Evolutionary conservation across 2,113 vertebrate genomes (phyloP).

Genomic region (Turnix velox): DNA sequence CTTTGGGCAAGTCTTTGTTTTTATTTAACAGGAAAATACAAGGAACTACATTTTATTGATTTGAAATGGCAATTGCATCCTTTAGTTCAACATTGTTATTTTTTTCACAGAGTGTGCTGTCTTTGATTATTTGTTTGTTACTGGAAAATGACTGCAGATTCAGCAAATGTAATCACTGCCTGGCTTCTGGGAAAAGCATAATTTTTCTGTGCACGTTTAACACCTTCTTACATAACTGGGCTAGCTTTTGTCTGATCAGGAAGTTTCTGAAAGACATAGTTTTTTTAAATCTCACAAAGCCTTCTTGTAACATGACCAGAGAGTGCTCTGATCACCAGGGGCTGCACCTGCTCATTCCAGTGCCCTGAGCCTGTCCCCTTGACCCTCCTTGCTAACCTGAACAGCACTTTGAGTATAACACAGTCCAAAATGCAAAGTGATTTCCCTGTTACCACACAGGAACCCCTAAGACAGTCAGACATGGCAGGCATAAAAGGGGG

Average conservation of each 20-base stretch:
- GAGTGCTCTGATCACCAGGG: background rate
- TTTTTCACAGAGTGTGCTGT: slow-evolving; percentile 25
- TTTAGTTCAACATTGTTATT: slow-evolving; percentile 28
- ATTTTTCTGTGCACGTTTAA: slow-evolving; percentile 40
- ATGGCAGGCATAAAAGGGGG: background rate
- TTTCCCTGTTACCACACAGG: background rate
- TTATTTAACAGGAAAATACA: slow-evolving; percentile 37
- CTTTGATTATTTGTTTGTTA: slow-evolving; percentile 50
- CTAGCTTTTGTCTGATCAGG: slow-evolving; percentile 48
- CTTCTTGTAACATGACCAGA: background rate
- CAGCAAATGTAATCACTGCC: slow-evolving; percentile 29
- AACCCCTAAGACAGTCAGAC: background rate
- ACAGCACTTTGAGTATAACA: fast-evolving
- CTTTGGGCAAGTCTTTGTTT: slow-evolving; percentile 7
- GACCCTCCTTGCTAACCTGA: background rate
- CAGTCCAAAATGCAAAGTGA: background rate
- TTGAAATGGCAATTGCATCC: slow-evolving; percentile 44
- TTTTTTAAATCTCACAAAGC: slow-evolving; percentile 23
- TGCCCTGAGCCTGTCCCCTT: background rate
- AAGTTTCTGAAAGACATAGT: background rate
- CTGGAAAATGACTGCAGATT: slow-evolving; percentile 48
- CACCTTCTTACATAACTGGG: slow-evolving; percentile 55
- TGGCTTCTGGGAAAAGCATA: slow-evolving; percentile 30
- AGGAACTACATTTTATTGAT: slow-evolving; percentile 29
- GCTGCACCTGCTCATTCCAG: background rate